These are phyloP conservation scores for Charina bottae DNA, from an alignment of 2,113 vertebrate species.

Conservation along the genomic window DNA sequence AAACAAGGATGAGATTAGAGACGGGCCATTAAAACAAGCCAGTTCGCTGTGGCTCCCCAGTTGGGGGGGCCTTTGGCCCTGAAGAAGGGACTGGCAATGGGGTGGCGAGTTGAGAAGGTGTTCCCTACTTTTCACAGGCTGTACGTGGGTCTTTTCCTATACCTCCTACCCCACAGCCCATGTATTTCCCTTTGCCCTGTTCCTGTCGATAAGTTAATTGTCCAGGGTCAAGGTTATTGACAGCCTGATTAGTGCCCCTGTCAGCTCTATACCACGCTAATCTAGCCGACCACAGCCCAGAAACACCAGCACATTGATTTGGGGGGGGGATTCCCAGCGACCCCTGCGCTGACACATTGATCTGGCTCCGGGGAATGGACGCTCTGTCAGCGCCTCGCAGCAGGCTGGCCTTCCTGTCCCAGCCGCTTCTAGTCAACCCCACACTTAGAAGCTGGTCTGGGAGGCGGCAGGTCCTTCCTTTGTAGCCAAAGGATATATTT, in stretches of 20 bases:
- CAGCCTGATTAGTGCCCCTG: conserved; percentile 76
- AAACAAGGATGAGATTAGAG: neutral
- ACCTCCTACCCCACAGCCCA: conserved; percentile 16
- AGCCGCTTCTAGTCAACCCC: neutral
- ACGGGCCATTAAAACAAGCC: neutral
- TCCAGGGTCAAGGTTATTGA: conserved; percentile 75
- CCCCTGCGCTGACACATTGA: conserved; percentile 68
- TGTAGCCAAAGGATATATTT: neutral
- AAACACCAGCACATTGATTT: conserved; percentile 54
- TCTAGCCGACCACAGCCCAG: conserved; percentile 52
- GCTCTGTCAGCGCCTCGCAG: conserved; percentile 16
- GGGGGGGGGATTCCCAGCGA: conserved; percentile 56
- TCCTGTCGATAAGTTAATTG: conserved; percentile 79
- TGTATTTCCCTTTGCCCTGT: conserved; percentile 32
- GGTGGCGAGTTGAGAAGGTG: neutral
- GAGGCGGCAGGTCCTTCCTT: neutral
- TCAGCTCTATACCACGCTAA: conserved; percentile 72
- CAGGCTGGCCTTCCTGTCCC: conserved; percentile 11
- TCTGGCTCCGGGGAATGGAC: conserved; percentile 43
- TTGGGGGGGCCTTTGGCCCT: neutral
- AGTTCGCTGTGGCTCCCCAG: neutral
- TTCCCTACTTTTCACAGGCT: too few relatives aligned
- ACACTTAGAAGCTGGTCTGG: neutral
- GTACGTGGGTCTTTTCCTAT: neutral
- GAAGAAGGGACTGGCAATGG: neutral